phyloP scores from a whole-genome alignment of 2,113 vertebrate genomes.

The Oryzias curvinotus region DNA sequence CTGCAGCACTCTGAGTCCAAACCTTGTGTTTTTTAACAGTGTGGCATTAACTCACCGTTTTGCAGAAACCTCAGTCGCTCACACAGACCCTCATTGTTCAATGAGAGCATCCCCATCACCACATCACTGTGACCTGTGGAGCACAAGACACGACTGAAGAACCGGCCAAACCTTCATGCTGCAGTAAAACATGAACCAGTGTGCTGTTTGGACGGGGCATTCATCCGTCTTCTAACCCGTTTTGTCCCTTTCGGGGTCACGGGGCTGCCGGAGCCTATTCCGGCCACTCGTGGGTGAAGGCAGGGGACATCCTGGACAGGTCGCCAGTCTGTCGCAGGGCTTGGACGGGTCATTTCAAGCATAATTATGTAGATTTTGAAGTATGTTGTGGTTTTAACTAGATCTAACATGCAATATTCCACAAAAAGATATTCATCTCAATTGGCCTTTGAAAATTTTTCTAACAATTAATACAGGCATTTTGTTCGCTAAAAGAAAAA shows the following conservation, averaged over 20 bases:
- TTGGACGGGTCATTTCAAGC: no score
- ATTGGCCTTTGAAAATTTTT: not conserved
- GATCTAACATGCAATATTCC: no score
- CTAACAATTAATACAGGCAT: no score
- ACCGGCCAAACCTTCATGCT: not conserved
- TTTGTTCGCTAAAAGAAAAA: not conserved
- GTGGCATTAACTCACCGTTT: conserved; percentile 77
- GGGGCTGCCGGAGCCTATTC: no score
- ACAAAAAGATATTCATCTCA: no score
- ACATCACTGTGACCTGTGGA: conserved; percentile 90
- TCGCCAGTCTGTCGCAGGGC: no score
- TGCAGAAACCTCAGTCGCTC: conserved; percentile 87
- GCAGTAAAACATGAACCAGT: not conserved
- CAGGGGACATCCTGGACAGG: no score
- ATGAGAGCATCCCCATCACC: conserved; percentile 90
- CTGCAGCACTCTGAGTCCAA: not conserved
- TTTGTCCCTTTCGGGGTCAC: no score
- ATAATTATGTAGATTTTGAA: no score
- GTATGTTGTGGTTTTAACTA: no score
- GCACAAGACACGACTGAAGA: not conserved
- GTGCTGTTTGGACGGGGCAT: not conserved
- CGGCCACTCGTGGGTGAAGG: no score
- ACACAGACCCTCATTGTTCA: conserved; percentile 79
- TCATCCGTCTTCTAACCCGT: no score
- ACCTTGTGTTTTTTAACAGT: not conserved